Evolutionary conservation across 1,140 invertebrate species (phyloP).

Genomic region (Anthonomus grandis): DNA sequence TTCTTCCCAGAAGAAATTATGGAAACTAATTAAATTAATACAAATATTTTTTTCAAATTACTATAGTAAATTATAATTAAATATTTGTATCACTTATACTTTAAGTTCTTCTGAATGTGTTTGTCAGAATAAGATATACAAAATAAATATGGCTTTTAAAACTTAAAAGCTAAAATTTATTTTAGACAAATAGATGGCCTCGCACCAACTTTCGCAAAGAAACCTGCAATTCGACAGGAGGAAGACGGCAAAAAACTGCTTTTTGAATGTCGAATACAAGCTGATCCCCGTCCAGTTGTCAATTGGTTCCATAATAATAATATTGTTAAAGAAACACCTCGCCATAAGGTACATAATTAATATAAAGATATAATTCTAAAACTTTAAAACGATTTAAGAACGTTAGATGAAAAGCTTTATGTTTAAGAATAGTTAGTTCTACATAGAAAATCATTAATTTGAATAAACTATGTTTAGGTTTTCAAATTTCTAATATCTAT

Average conservation of each 20-base stretch:
- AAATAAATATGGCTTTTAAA: neutral
- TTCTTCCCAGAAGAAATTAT: too few relatives aligned
- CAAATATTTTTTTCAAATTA: too few relatives aligned
- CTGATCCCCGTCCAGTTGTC: slow-evolving; percentile 87
- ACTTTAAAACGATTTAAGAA: slow-evolving; percentile 1
- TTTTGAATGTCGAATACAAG: slow-evolving; percentile 94
- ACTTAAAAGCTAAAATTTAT: slow-evolving; percentile 22
- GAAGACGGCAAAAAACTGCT: slow-evolving; percentile 93
- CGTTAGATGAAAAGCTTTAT: neutral
- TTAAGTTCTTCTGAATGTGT: too few relatives aligned
- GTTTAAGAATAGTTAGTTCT: neutral
- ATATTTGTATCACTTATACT: too few relatives aligned
- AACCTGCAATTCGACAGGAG: slow-evolving; percentile 94
- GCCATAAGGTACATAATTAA: slow-evolving; percentile 69
- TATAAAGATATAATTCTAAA: neutral
- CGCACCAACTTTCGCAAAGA: slow-evolving; percentile 95
- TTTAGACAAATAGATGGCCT: slow-evolving; percentile 93
- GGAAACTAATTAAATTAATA: too few relatives aligned
- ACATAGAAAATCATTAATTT: neutral
- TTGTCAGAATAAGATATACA: too few relatives aligned
- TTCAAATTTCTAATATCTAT: neutral
- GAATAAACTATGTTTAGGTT: too few relatives aligned
- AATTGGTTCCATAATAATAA: slow-evolving; percentile 88
- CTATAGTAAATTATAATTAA: too few relatives aligned
- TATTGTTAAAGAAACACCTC: slow-evolving; percentile 69